Conservation (phyloP, 2,797 vertebrate species). For the Ibycter americanus region DNA sequence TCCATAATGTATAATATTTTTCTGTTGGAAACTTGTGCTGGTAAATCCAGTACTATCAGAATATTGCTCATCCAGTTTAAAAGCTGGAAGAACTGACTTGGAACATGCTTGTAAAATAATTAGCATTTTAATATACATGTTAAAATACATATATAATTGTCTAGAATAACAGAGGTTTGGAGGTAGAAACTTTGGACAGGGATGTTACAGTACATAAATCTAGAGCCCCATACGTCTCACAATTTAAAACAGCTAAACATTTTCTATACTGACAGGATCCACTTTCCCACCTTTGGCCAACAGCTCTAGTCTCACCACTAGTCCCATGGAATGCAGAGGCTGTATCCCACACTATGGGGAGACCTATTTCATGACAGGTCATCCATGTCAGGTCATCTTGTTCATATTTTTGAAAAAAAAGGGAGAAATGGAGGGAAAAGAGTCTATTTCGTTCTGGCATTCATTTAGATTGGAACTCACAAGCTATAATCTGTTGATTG, state of each 20-base stretch:
- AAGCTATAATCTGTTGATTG: background rate
- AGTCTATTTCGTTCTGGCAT: background rate
- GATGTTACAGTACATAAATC: background rate
- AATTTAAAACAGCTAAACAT: background rate
- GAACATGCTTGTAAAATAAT: background rate
- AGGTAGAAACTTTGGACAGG: background rate
- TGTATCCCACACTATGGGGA: background rate
- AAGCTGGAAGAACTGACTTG: background rate
- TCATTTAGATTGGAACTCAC: background rate
- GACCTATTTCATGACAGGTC: background rate
- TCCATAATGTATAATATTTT: background rate
- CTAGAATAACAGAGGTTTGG: background rate
- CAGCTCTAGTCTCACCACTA: background rate
- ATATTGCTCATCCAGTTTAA: background rate
- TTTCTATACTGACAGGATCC: background rate
- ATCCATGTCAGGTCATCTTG: background rate
- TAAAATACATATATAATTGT: background rate
- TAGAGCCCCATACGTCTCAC: background rate
- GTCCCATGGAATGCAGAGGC: background rate
- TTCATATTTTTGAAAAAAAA: background rate
- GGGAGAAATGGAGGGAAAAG: background rate
- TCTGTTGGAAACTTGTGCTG: background rate
- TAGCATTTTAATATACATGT: background rate
- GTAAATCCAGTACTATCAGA: background rate
- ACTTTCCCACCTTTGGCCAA: background rate